Base-by-base conservation (phyloP, 2,797 vertebrate genomes). In the Parotocinclus haroldoi region DNA sequence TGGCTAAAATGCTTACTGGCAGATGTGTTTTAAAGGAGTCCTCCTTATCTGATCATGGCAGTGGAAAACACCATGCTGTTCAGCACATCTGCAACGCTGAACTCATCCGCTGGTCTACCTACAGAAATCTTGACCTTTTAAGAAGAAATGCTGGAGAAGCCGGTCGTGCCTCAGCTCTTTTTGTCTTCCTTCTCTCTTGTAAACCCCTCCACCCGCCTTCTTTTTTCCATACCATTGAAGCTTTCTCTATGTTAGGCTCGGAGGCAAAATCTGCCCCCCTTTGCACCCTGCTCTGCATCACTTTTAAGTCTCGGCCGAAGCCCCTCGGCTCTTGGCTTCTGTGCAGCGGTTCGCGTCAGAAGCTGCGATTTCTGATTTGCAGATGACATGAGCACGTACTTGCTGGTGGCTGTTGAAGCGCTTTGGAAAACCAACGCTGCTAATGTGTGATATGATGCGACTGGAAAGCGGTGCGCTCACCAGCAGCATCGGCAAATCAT, bases 41-140 rank as follows among this genome's bases (percentile, higher is more conserved):
- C 92, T 93, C 90, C 92, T 94, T 95, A 95, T 92, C 93, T 95
- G 95, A 89, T 92, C 93, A 95, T 92, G 94, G 94, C 93, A 96
- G 94, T 86, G 90, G 93, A 95, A 99, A 97, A 97, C 92, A 92
- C 84, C 94, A 92, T 94, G 93, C 96, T 98, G 95, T 95, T 97
- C 92, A 83, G 89, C 82, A 82, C 92, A 95, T 94, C 93, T 95
- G 91, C 92, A 94, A 92, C 90, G 90, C 84, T 66, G 88, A 80
- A 90, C 85, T 89, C 89, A 90, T 91, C 92, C 91, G 51, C 77
- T 76, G 92, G 90, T 93, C 90, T 91, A 92, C 92, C 93, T 90
- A 92, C 91, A 93, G 92, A 93, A 92, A 84, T 90, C 89, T 91
- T 98, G 94, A 98, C 95, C 95, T 99, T 98, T 98, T 80, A 83